phyloP scores from a whole-genome alignment of 2,113 vertebrate genomes.

The Procavia capensis region DNA sequence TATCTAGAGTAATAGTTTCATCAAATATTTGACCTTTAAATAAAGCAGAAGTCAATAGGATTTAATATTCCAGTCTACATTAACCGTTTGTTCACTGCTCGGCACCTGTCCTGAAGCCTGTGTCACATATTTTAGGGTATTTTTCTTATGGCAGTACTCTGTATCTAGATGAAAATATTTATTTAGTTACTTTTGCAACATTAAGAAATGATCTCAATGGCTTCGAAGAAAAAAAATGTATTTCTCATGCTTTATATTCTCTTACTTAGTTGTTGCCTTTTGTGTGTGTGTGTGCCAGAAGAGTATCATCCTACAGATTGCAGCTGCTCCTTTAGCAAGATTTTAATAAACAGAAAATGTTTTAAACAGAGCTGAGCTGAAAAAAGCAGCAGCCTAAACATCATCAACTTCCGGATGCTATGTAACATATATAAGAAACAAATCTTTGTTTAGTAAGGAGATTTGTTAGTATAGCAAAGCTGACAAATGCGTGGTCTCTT shows the following conservation, averaged over 20 bases:
- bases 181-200: not conserved
- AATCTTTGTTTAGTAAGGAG: conserved; percentile 5
- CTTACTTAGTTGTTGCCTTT: not conserved
- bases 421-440: not conserved
- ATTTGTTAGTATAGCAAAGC: not conserved
- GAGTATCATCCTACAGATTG: not conserved
- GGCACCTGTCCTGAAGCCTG: not conserved
- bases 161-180: not conserved
- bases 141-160: not conserved
- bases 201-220: not conserved
- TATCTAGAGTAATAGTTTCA: not conserved
- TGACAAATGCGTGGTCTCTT: not conserved
- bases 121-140: not conserved
- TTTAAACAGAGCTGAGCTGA: not conserved
- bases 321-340: not conserved
- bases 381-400: not conserved
- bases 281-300: not conserved
- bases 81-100: not conserved
- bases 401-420: not conserved
- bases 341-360: not conserved
- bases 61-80: not conserved
- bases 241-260: not conserved
- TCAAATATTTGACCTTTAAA: not conserved
- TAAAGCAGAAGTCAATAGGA: not conserved
- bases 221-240: not conserved